These are phyloP conservation scores for Hemibagrus guttatus DNA, from an alignment of 2,797 vertebrate species.

Conservation along the genomic window DNA sequence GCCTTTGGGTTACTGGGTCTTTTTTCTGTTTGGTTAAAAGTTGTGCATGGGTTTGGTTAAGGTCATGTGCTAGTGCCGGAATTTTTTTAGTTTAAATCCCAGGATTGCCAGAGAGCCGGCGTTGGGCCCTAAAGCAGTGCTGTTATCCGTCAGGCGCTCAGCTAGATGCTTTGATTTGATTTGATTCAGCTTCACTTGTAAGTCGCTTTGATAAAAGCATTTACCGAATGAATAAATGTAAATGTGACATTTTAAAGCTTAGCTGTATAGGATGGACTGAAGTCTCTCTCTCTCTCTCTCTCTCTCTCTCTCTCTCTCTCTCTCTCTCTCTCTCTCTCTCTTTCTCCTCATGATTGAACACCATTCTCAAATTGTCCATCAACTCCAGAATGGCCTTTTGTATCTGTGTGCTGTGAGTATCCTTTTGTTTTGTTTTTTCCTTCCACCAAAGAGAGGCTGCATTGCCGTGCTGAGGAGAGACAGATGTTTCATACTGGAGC, in stretches of 20 bases:
- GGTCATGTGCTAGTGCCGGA: background rate
- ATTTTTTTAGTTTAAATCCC: background rate
- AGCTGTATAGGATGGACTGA: background rate
- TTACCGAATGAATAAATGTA: slow-evolving; percentile 16
- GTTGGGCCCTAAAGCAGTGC: background rate
- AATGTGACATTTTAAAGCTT: slow-evolving; percentile 22
- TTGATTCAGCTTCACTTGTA: background rate
- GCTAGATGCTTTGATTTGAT: slow-evolving; percentile 11
- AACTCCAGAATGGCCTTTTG: slow-evolving; percentile 21
- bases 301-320: background rate
- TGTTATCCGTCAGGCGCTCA: background rate
- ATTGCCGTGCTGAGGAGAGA: slow-evolving; percentile 21
- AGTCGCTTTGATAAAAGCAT: background rate
- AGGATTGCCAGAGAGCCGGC: background rate
- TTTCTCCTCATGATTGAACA: background rate
- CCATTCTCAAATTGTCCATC: slow-evolving; percentile 5
- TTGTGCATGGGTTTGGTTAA: background rate
- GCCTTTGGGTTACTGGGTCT: background rate
- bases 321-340: background rate
- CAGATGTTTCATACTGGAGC: slow-evolving; percentile 44
- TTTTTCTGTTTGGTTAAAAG: background rate
- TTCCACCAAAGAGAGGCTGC: background rate
- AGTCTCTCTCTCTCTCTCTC: background rate
- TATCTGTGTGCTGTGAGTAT: background rate
- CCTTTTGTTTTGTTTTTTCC: background rate